Percentiles rank a stretch among this genome's conserved stretches.
Conservation (phyloP, 2,797 vertebrate genomes). For the Urosaurus nigricauda region DNA sequence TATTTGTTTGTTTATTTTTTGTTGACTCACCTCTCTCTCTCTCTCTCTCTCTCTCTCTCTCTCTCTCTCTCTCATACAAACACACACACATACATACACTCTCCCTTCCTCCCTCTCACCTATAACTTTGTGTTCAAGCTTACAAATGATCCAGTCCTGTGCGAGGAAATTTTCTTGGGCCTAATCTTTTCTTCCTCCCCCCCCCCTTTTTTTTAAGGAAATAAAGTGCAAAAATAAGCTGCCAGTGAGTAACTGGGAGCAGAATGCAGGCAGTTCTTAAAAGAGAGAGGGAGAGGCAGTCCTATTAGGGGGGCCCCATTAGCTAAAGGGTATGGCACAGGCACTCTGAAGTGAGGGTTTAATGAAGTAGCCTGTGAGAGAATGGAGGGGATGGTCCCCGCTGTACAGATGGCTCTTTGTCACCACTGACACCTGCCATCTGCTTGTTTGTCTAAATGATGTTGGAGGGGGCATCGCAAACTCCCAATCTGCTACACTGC, state of each 20-base stretch:
- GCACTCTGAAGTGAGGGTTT: conserved; percentile 85
- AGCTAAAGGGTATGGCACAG: conserved; percentile 76
- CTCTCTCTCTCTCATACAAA: too few relatives aligned
- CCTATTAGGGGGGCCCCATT: conserved; percentile 69
- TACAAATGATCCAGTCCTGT: background rate
- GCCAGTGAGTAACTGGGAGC: conserved; percentile 42
- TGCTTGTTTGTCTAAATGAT: conserved; percentile 90
- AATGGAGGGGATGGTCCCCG: conserved; percentile 85
- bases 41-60: too few relatives aligned
- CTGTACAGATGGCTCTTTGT: conserved; percentile 99
- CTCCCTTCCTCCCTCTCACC: too few relatives aligned
- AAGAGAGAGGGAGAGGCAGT: background rate
- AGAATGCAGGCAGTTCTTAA: conserved; percentile 46
- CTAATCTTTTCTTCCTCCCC: conserved; percentile 11
- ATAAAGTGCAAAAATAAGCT: conserved; percentile 42
- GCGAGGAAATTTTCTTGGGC: conserved; percentile 16
- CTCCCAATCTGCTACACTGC: conserved; percentile 85
- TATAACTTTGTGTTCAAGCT: conserved; percentile 29
- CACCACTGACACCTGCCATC: conserved; percentile 98
- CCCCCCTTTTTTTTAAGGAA: background rate
- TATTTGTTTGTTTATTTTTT: too few relatives aligned
- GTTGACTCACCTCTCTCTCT: too few relatives aligned
- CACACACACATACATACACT: too few relatives aligned
- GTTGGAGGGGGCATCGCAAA: conserved; percentile 83
- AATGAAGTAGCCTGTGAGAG: conserved; percentile 87